Base-by-base conservation (phyloP, 2,888 invertebrate species). In the Catocala fraxini region DNA sequence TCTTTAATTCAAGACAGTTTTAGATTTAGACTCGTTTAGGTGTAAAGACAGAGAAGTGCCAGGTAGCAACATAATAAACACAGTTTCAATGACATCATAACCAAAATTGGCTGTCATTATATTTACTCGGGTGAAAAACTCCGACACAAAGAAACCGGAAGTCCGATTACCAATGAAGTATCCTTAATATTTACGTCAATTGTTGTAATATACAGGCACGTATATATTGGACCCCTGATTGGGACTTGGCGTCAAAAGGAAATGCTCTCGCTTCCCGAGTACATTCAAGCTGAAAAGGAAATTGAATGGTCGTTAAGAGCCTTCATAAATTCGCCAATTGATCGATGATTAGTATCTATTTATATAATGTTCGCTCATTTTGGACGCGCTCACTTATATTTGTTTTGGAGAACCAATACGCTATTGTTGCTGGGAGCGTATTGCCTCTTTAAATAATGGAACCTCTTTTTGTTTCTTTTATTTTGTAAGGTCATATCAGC, bases 231-330 rank as follows among this genome's bases (percentile, higher is more conserved):
- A 80, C 76, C 80, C 75, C 81, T 89, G 90, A 92, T 91, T 91
- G 87, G 89, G 62, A 85, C 80, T 82, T 80, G 80, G 81, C 77
- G 83, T 75, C 79, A 77, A 78, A 82, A 83, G 87, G 89, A 90
- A 92, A 90, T 89, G 89, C 89, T 87, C 83, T 84, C 84, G 83
- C 82, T 82, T 83, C 84, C 86, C 89, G 90, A 90, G 91, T 91
- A 86, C 89, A 89, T 89, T 87, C 83, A 79, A 79, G 81, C 84
- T 91, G 88, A 89, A 90, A 89, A 89, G 92, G 89, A 92, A 92
- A 92, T 92, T 89, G 91, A 90, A 89, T 88, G 89, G 89, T 90
- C 90, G 90, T 91, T 90, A 89, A 82, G 86, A 86, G 81, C 82
- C 80, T 86, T 86, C 87, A 88, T 89, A 90, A 90, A 90, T 89